Percentiles rank a stretch among this genome's conserved stretches.
Evolutionary conservation across 2,888 invertebrate genomes (phyloP).

Genomic region (Volucella inanis): DNA sequence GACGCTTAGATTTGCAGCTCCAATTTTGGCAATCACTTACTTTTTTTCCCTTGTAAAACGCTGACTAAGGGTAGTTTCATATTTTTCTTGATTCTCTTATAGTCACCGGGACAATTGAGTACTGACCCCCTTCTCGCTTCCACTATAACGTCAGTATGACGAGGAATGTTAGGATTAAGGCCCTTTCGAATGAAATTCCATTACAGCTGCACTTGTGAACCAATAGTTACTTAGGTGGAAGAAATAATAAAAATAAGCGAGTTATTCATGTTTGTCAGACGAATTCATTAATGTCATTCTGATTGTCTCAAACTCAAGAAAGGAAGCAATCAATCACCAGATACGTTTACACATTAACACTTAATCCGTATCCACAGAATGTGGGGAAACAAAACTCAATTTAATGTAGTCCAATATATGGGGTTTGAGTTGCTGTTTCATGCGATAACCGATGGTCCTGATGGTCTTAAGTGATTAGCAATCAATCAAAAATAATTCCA

Average conservation of each 20-base stretch:
- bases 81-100: too few species aligned
- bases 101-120: too few species aligned
- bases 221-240: conserved; percentile 40
- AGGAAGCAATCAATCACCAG: conserved; percentile 61
- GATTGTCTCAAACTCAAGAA: conserved; percentile 54
- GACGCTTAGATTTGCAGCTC: too few species aligned
- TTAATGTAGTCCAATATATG: conserved; percentile 63
- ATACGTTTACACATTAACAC: conserved; percentile 67
- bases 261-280: conserved; percentile 49
- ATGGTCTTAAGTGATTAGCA: conserved; percentile 59
- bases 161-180: conserved; percentile 12
- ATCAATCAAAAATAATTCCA: conserved; percentile 63
- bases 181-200: background rate
- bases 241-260: conserved; percentile 64
- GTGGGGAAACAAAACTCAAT: conserved; percentile 44
- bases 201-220: conserved; percentile 33
- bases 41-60: too few species aligned
- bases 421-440: conserved; percentile 39
- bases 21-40: too few species aligned
- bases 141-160: too few species aligned
- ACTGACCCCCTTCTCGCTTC: too few species aligned
- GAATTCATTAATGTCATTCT: conserved; percentile 69
- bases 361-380: conserved; percentile 34
- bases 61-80: too few species aligned
- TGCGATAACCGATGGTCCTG: conserved; percentile 34